These are phyloP conservation scores for Valencia hispanica DNA, from an alignment of 2,797 vertebrate genomes.

Conservation along the genomic window DNA sequence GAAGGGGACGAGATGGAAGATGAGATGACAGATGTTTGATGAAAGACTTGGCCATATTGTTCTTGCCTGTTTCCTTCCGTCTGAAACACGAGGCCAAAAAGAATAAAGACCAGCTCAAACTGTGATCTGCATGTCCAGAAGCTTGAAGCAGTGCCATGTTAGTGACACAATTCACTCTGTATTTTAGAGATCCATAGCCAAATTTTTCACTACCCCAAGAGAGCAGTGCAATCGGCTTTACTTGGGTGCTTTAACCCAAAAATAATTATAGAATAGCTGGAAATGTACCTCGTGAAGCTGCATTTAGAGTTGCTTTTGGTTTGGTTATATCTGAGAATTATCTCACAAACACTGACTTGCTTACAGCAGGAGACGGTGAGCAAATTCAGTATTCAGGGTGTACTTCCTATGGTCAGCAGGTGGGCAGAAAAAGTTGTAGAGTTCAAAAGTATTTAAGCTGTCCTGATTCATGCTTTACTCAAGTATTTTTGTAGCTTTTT, in stretches of 20 bases:
- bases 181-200: slow-evolving; percentile 8
- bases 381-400: background rate
- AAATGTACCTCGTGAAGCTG: background rate
- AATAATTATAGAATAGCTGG: background rate
- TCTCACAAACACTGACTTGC: background rate
- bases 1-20: slow-evolving; percentile 93
- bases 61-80: slow-evolving; percentile 33
- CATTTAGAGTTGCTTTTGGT: background rate
- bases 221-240: background rate
- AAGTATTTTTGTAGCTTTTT: background rate
- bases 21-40: slow-evolving; percentile 98
- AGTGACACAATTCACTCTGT: slow-evolving; percentile 22
- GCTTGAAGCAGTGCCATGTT: slow-evolving; percentile 19
- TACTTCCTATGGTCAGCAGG: background rate
- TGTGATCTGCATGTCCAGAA: slow-evolving; percentile 26
- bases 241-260: background rate
- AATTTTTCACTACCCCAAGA: background rate
- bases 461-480: background rate
- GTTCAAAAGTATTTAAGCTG: background rate
- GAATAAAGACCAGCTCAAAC: slow-evolving; percentile 37
- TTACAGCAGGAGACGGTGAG: background rate
- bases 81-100: slow-evolving; percentile 40
- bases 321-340: background rate
- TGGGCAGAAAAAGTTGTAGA: background rate
- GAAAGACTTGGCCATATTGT: slow-evolving; percentile 58